Base-by-base conservation (phyloP, 2,113 vertebrate species). In the Istiophorus platypterus region DNA sequence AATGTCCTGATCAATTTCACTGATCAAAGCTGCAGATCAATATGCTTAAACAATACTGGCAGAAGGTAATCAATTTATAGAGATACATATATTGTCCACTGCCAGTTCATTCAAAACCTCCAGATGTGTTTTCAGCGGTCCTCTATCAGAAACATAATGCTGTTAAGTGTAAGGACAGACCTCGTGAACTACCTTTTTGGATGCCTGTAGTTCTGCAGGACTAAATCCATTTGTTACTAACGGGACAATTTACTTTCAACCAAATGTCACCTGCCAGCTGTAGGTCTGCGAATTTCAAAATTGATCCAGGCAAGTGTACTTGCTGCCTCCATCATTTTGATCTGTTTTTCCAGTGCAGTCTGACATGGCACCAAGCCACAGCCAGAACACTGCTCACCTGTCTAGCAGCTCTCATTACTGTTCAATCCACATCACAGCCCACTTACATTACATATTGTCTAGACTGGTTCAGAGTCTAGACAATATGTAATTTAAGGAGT, bases 381-480 rank as follows among this genome's bases (percentile, higher is more conserved):
- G 51, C n/a, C 42, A 29, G 52, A 11, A 39, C n/a, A 15, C 78
- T 70, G 66, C 62, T 72, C 66, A 82, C 61, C 85, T 64, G 82
- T 77, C 65, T 75, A 26, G 54, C 84, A 79, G 86, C 79, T 87
- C 85, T 76, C 78, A 70, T 90, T 90, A 91, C 89, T 78, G 75
- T 39, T 79, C 63, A 80, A 41, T 39, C 66, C n/a, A 59, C 67
- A 76, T 82, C 79, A 61, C 41, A 45, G 37, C 31, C 72, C 77
- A 81, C 89, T 90, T 70, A 52, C 59, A 64, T 87, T 78, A 88
- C 86, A 76, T 45, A 73, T 37, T 59, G 84, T 88, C 90, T 88
- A 85, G 83, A 89, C 85, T 6, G 5, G 34, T 27, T 65, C 51
- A 88, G 22, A 54, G 72, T 78, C 73, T 26, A 75, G 70, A 85